Evolutionary conservation across 2,888 invertebrate species (phyloP).

Genomic region (Dryocosmus kuriphilus): DNA sequence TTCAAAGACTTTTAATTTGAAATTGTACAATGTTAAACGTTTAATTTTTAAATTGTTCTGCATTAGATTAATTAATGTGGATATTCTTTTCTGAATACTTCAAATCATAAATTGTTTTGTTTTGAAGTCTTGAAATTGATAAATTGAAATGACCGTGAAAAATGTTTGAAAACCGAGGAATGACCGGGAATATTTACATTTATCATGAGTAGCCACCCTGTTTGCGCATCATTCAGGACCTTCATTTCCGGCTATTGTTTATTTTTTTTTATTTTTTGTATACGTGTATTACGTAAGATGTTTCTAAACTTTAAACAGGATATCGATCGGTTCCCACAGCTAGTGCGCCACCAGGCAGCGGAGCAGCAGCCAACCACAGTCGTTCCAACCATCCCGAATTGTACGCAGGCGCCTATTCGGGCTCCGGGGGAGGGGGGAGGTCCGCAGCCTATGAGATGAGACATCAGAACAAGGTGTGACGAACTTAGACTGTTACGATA

Average conservation of each 20-base stretch:
- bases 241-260: not conserved
- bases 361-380: constrained; percentile 78
- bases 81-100: too few relatives aligned
- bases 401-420: constrained; percentile 86
- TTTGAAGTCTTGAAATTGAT: too few relatives aligned
- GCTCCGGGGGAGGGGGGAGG: constrained; percentile 72
- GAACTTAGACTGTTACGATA: constrained; percentile 64
- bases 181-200: too few relatives aligned
- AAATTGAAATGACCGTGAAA: too few relatives aligned
- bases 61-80: too few relatives aligned
- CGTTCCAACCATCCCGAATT: constrained; percentile 81
- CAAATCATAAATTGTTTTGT: too few relatives aligned
- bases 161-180: too few relatives aligned
- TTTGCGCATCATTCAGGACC: not conserved
- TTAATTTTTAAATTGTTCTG: too few relatives aligned
- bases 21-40: too few relatives aligned
- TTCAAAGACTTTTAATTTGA: too few relatives aligned
- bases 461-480: constrained; percentile 85
- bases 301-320: constrained; percentile 73
- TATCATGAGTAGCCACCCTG: too few relatives aligned
- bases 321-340: constrained; percentile 77
- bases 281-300: constrained; percentile 41
- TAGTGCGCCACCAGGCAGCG: constrained; percentile 78
- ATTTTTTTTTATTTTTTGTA: constrained; percentile 52
- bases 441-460: constrained; percentile 86